Percentiles rank a stretch among this genome's conserved stretches.
phyloP scores from a whole-genome alignment of 1,140 invertebrate genomes.

The Drosophila arawakana region DNA sequence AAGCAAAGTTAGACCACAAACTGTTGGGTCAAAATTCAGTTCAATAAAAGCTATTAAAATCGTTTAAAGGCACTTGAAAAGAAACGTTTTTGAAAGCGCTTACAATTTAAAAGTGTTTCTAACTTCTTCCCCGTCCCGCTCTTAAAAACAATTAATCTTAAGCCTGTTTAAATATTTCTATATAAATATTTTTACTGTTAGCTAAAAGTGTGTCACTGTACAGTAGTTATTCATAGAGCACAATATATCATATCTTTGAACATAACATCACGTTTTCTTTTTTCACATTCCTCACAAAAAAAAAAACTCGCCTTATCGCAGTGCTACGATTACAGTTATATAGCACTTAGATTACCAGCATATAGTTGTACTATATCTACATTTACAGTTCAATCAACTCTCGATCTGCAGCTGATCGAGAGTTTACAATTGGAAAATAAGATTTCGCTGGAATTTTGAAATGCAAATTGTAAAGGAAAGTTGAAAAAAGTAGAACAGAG shows the following conservation, averaged over 20 bases:
- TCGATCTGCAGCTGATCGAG: conserved; percentile 29
- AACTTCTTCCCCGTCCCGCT: too few relatives aligned
- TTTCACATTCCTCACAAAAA: neutral
- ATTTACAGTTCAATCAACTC: conserved; percentile 54
- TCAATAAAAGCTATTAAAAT: neutral
- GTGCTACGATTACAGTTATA: conserved; percentile 1
- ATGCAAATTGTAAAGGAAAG: conserved; percentile 45
- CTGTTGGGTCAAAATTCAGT: neutral
- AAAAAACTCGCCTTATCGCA: conserved; percentile 6
- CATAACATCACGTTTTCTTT: conserved; percentile 3
- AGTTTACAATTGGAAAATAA: conserved; percentile 33
- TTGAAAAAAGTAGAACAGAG: conserved; percentile 30
- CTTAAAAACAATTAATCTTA: too few relatives aligned
- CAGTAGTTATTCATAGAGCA: too few relatives aligned
- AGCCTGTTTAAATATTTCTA: too few relatives aligned
- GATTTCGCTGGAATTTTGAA: conserved; percentile 32
- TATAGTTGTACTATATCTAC: neutral
- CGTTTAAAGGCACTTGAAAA: neutral
- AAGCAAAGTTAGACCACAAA: neutral
- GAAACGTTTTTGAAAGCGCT: too few relatives aligned
- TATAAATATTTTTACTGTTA: too few relatives aligned
- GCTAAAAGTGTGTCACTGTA: too few relatives aligned
- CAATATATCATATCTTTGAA: neutral
- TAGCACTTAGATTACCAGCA: conserved; percentile 4
- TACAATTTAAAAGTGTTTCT: too few relatives aligned